Base-by-base conservation (phyloP, 2,888 invertebrate genomes). In the Metopia argyrocephala region DNA sequence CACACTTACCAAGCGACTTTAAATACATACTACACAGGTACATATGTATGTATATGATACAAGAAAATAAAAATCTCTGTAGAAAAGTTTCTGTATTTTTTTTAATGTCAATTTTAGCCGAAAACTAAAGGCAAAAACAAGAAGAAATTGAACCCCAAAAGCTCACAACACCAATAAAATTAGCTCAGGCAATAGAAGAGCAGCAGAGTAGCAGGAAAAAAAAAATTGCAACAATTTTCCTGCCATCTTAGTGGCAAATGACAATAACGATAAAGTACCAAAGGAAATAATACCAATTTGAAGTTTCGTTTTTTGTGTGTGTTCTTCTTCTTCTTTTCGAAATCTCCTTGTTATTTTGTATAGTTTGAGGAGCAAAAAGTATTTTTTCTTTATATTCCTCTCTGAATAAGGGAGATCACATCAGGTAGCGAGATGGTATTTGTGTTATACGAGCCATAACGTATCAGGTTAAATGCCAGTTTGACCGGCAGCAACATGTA, bases 271-370 rank as follows among this genome's bases (percentile, higher is more conserved):
- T 70, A 57, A 64, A 70, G 50, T 69, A 27, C 46, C 38, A 57
- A 56, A 56, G 76, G 50, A 70, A 57, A 70, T 76, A 70, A 70
- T 64, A 59, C 64, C 69, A 70, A 76, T 64, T 64, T 57, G 9
- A 45, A 20, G 15, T 57, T 25, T 76, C 31, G 31, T n/a, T 28
- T 25, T 9, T 9, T 15, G 3, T 38, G 9, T 15, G 3, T 38
- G 9, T 15, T 0, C 2, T 6, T 38, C 38, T 2, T 4, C 38
- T 38, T 15, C 15, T 15, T 38, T 15, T 38, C 15, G 12, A 1
- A n/a, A 5, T 23, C 23, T 31, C 25, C 6, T 15, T 15, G 38
- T 62, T 21, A 12, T 12, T 0, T 54, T 46, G n/a, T 12, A 46
- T 21, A 12, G 18, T 48, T 56, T 21, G n/a, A 21, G 15, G 12